Evolutionary conservation across 2,113 vertebrate species (phyloP).

Genomic region (Struthidea cinerea): DNA sequence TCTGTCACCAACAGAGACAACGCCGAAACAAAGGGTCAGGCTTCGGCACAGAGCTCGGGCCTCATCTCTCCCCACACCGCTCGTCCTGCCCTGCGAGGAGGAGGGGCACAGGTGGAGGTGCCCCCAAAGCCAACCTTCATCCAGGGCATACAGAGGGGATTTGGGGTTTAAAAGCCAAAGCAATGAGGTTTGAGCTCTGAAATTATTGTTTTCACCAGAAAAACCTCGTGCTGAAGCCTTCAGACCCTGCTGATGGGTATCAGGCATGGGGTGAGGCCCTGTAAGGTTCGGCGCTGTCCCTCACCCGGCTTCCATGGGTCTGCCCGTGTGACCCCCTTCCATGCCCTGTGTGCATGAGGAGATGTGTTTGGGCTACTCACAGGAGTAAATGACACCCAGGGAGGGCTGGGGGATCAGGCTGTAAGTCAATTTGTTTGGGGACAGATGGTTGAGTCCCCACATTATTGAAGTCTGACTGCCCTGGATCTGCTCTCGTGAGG

Average conservation of each 20-base stretch:
- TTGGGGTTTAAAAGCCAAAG: not conserved
- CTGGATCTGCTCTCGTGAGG: not conserved
- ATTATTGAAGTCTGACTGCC: conserved; percentile 57
- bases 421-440: not conserved
- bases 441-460: conserved; percentile 50
- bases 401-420: not conserved
- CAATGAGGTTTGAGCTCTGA: not conserved
- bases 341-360: fast-evolving
- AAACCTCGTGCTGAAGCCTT: not conserved
- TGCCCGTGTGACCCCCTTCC: fast-evolving
- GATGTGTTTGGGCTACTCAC: not conserved
- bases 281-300: not conserved
- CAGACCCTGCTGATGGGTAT: not conserved
- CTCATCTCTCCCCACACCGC: not conserved
- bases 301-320: not conserved
- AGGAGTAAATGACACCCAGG: not conserved
- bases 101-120: not conserved
- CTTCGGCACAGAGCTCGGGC: conserved; percentile 51
- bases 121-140: not conserved
- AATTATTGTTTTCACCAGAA: not conserved
- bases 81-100: not conserved
- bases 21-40: conserved; percentile 78
- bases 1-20: conserved; percentile 84
- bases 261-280: fast-evolving
- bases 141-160: fast-evolving